Evolutionary conservation across 2,888 invertebrate species (phyloP), one percentile per base, ranked within the genome.

Genomic region (Cacoxenus indagator): DNA sequence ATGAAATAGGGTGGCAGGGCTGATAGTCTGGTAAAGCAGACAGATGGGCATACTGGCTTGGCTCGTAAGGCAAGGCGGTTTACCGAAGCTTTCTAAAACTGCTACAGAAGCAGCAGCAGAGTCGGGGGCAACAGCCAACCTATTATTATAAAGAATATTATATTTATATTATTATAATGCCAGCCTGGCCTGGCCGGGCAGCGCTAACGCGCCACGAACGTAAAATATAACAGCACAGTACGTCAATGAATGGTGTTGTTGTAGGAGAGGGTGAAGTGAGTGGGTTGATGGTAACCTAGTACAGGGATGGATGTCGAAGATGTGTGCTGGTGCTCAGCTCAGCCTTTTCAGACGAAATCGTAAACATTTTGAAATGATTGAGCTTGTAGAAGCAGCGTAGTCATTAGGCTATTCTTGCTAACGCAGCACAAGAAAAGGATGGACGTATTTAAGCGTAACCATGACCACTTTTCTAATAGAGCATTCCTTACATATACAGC

Each of bases 61-160:
- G n/a, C n/a, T n/a, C n/a, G 78, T 71, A 74, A 74, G 79, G 70
- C 81, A 73, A 76, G 73, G 74, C 74, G 61, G 43, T 61, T 61
- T 37, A 19, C 55, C 29, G 43, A 22, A 22, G 61, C 43, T 48
- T n/a, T 31, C 31, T 4, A 61, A 43, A 61, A 61, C 37, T 61
- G 61, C 61, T 43, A 37, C 29, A 61, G 24, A 37, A 43, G 24
- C n/a, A n/a, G n/a, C n/a, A n/a, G n/a, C n/a, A n/a, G n/a, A n/a
- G n/a, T n/a, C n/a, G n/a, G n/a, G n/a, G n/a, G n/a, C n/a, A n/a
- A n/a, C 29, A 76, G 82, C 75, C 83, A 81, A 24, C 77, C 81
- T 80, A 80, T 83, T 83, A 83, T 75, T 84, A 84, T 82, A 81
- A 82, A 22, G 19, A 61, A 61, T 61, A 61, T 61, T 22, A 61